Evolutionary conservation across 2,113 vertebrate species (phyloP), one percentile per base, ranked within the genome.

Genomic region (Marmota monax): DNA sequence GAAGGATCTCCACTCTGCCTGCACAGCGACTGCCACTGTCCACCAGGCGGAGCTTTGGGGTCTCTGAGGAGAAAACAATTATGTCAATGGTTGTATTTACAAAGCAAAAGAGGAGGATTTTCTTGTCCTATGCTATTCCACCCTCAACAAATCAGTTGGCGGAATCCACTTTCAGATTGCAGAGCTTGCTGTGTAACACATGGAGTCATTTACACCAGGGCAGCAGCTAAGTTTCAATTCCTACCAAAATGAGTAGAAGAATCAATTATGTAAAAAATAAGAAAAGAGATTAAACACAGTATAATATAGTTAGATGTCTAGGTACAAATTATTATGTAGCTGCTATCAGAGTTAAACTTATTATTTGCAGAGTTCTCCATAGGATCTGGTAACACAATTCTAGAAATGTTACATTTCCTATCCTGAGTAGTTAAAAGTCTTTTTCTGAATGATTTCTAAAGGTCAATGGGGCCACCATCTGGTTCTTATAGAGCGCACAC

Each of bases 1-100:
- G 96, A 23, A 98, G 97, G 91, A 98, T n/a, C 56, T 98, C 98
- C 92, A 98, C 96, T 98, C 98, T 98, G 10, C 98, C 98, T 10
- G 96, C 91, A 0, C 98, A 99, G 20, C 4, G 97, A 4, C 80
- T 37, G 27, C 67, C 92, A 45, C 97, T 97, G 7, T 96, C 96
- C 89, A 94, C 95, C 92, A 98, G 96, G 90, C 94, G 97, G 34
- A 98, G 94, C 58, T 63, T 94, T 56, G 45, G 95, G 91, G 94
- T 92, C 5, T 97, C 98, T 98, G 85, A 20, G 63, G 69, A 74
- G 96, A 84, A 8, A 96, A 91, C 5, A 97, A 56, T 13, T 7
- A 48, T 4, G 65, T 29, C 29, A 48, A 3, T 48, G n/a, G 10
- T 16, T 53, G 51, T 29, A 0, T 61, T 42, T 34, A 3, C 67